phyloP scores from a whole-genome alignment of 2,113 vertebrate genomes.

The Indicator indicator region DNA sequence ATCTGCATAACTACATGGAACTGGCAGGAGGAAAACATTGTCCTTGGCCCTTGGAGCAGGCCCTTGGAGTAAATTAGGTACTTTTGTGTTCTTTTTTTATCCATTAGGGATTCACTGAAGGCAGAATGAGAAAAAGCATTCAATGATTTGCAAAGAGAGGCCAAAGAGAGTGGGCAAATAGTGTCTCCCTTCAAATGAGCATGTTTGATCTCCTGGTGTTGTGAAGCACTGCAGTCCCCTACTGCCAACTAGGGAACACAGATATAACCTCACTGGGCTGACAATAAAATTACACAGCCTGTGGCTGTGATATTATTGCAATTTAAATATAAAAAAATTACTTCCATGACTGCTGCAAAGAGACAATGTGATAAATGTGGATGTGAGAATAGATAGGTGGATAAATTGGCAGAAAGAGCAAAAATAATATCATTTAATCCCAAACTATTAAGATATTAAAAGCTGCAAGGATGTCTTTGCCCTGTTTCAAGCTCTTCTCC shows the following conservation, averaged over 20 bases:
- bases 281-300: neutral
- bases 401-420: neutral
- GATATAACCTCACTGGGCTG: neutral
- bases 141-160: neutral
- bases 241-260: neutral
- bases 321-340: constrained; percentile 10
- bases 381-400: neutral
- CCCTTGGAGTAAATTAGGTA: neutral
- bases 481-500: neutral
- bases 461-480: neutral
- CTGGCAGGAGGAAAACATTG: neutral
- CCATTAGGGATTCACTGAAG: neutral
- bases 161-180: neutral
- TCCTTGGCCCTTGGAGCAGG: neutral
- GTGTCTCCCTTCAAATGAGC: accelerated
- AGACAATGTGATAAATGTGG: neutral
- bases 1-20: neutral
- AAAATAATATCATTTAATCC: neutral
- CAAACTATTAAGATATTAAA: neutral
- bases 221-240: neutral
- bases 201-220: neutral
- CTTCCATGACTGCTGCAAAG: accelerated
- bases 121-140: neutral
- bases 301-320: neutral
- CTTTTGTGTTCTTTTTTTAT: neutral